Conservation (phyloP, 1,140 invertebrate genomes). For the Conus betulinus region DNA sequence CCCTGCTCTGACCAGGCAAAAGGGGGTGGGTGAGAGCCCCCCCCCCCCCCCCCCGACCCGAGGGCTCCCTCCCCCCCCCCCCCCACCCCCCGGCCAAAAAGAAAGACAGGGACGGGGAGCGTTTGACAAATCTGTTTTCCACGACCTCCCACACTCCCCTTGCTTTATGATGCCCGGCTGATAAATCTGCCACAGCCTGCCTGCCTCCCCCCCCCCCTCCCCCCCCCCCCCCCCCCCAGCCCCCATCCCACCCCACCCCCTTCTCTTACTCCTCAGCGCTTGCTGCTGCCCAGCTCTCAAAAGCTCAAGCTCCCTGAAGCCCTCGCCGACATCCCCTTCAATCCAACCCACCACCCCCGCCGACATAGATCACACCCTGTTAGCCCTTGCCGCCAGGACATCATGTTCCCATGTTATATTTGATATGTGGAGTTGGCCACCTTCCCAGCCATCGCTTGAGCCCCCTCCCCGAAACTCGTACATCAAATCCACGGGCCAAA, state of each 20-base stretch:
- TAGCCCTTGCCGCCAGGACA: not conserved
- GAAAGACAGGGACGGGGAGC: not conserved
- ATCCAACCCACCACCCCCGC: not conserved
- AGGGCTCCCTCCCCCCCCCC: not conserved
- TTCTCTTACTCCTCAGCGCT: no score
- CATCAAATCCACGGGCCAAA: constrained; percentile 21
- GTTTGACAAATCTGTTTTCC: constrained; percentile 36
- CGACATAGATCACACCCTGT: not conserved
- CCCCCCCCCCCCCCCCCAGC: not conserved
- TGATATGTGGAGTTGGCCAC: constrained; percentile 23
- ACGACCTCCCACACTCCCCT: not conserved
- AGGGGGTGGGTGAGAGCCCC: no score
- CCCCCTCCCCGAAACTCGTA: not conserved
- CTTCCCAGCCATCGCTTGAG: not conserved
- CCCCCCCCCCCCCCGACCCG: no score
- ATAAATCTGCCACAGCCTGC: constrained; percentile 30
- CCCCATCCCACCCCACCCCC: not conserved
- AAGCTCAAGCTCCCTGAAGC: no score
- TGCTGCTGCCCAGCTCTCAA: no score
- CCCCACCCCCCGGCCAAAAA: not conserved
- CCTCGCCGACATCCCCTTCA: not conserved
- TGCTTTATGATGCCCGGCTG: constrained; percentile 33
- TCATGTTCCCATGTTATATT: constrained; percentile 32
- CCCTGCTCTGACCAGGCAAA: no score
- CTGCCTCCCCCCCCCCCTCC: not conserved